These are phyloP conservation scores for Phenacoccus solenopsis DNA, from an alignment of 1,140 invertebrate species.

Conservation along the genomic window DNA sequence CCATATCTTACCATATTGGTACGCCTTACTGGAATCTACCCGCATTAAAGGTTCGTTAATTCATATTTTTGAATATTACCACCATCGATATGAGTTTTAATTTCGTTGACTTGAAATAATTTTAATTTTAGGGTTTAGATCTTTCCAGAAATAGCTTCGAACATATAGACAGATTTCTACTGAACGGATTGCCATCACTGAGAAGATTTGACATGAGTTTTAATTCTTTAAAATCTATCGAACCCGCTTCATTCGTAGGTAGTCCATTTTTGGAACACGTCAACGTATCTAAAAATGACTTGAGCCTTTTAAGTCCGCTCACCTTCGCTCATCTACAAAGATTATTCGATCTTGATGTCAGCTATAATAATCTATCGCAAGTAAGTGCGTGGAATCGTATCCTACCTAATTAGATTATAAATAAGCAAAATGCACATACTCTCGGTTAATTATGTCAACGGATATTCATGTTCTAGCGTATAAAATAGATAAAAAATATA, in stretches of 20 bases:
- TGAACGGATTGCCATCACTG: slow-evolving; percentile 60
- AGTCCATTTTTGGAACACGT: slow-evolving; percentile 55
- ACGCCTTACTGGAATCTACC: slow-evolving; percentile 68
- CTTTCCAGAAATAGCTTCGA: slow-evolving; percentile 61
- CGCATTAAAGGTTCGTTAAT: slow-evolving; percentile 44
- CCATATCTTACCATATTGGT: slow-evolving; percentile 43
- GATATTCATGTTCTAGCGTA: no score
- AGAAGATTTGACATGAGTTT: slow-evolving; percentile 62
- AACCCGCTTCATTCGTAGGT: slow-evolving; percentile 55
- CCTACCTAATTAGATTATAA: no score
- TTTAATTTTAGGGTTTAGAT: slow-evolving; percentile 50
- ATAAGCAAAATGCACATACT: no score
- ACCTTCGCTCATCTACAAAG: slow-evolving; percentile 58
- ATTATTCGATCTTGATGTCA: slow-evolving; percentile 64
- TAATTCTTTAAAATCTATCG: slow-evolving; percentile 56
- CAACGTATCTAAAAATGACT: slow-evolving; percentile 28
- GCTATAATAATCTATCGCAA: slow-evolving; percentile 55
- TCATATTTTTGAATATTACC: no score
- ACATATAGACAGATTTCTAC: slow-evolving; percentile 50
- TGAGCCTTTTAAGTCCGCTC: slow-evolving; percentile 29
- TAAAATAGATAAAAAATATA: no score
- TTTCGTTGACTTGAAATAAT: slow-evolving; percentile 16
- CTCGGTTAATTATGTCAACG: no score
- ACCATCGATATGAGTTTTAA: no score
- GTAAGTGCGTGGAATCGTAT: slow-evolving; percentile 27